A percentile compares a stretch with the other conserved stretches of the same genome.
These are phyloP conservation scores for Napeogenes sylphis DNA, from an alignment of 2,888 invertebrate species.

Conservation along the genomic window DNA sequence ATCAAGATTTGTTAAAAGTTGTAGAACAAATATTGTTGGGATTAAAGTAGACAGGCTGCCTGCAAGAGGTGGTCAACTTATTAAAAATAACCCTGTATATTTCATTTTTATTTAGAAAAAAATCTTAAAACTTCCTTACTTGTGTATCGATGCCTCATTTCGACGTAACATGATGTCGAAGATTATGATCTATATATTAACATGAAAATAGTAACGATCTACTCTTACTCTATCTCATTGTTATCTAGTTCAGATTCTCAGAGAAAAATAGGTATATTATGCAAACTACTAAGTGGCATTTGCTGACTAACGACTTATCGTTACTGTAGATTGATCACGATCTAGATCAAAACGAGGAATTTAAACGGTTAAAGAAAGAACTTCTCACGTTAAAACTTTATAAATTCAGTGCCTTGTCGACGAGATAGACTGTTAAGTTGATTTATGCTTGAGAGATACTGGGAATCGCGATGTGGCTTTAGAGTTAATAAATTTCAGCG, in stretches of 20 bases:
- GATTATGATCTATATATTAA: slow-evolving; percentile 24
- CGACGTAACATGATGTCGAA: slow-evolving; percentile 14
- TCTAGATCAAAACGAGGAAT: slow-evolving; percentile 38
- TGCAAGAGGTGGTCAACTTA: too few species aligned
- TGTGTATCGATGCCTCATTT: slow-evolving; percentile 10
- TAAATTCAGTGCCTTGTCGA: slow-evolving; percentile 52
- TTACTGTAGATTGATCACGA: slow-evolving; percentile 46
- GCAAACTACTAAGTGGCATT: slow-evolving; percentile 25
- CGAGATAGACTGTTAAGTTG: slow-evolving; percentile 54
- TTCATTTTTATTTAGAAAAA: not conserved
- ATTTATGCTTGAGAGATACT: slow-evolving; percentile 43
- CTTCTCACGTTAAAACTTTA: slow-evolving; percentile 66
- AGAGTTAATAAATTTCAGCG: not conserved
- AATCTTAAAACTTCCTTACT: slow-evolving; percentile 12
- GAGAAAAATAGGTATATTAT: slow-evolving; percentile 25
- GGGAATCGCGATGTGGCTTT: not conserved
- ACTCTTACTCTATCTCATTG: too few species aligned
- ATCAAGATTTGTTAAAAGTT: too few species aligned
- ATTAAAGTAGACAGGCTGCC: too few species aligned
- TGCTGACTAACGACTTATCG: slow-evolving; percentile 26
- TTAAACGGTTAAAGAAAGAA: slow-evolving; percentile 51
- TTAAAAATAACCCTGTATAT: not conserved
- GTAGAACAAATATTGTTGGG: too few species aligned
- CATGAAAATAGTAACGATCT: slow-evolving; percentile 22
- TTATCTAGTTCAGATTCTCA: slow-evolving; percentile 23